A percentile compares a stretch with the other conserved stretches of the same genome.
These are phyloP conservation scores for Folsomia manolachei DNA, from an alignment of 2,888 invertebrate species.

Conservation along the genomic window DNA sequence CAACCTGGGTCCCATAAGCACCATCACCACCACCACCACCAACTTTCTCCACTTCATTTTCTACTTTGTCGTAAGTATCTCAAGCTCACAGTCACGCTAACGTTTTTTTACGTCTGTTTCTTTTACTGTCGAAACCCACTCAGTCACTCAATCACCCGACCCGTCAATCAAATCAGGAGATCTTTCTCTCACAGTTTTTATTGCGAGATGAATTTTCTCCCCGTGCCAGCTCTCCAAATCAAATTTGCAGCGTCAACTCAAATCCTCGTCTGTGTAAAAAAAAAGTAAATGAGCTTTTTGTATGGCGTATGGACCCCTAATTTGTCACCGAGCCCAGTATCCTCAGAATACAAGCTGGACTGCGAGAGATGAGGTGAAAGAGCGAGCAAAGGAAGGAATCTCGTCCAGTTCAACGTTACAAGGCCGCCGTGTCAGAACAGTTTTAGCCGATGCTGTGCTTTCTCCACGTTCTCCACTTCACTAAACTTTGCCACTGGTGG, in stretches of 20 bases:
- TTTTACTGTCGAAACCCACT: background rate
- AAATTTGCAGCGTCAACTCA: too few species aligned
- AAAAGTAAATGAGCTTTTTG: background rate
- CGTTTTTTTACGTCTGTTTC: background rate
- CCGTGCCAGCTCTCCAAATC: too few species aligned
- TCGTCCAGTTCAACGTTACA: background rate
- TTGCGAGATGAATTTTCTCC: too few species aligned
- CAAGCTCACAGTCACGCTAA: too few species aligned
- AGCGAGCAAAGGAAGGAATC: background rate
- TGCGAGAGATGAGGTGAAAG: background rate
- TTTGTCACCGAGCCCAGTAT: background rate
- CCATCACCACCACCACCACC: background rate
- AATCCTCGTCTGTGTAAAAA: too few species aligned
- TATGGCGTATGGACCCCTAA: background rate
- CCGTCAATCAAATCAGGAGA: too few species aligned
- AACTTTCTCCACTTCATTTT: conserved; percentile 1
- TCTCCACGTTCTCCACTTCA: background rate
- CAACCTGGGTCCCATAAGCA: background rate
- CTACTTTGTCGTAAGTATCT: background rate
- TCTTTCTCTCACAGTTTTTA: too few species aligned
- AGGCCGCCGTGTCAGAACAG: background rate
- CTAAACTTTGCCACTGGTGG: background rate
- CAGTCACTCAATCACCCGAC: background rate
- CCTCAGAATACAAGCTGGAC: background rate
- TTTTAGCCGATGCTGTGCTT: background rate